phyloP scores from a whole-genome alignment of 2,888 invertebrate genomes.

The Trichopria drosophilae region DNA sequence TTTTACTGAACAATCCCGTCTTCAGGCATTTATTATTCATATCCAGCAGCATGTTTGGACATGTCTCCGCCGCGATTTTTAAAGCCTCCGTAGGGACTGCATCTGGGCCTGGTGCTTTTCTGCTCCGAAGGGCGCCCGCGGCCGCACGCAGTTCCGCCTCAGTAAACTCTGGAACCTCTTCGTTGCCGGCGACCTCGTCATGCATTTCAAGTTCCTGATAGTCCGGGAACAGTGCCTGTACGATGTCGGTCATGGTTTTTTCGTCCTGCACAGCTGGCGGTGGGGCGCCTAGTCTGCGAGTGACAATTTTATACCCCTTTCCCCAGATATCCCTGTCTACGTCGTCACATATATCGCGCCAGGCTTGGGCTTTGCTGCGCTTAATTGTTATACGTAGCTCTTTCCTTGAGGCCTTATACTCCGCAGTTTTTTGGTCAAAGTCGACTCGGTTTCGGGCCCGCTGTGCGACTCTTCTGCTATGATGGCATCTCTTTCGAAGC shows the following conservation, averaged over 20 bases:
- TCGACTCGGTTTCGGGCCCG: conserved; percentile 15
- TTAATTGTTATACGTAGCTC: conserved; percentile 13
- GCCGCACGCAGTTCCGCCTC: conserved; percentile 27
- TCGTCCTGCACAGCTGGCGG: neutral
- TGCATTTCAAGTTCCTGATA: conserved; percentile 5
- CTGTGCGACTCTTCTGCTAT: conserved; percentile 20
- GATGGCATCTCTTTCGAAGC: conserved; percentile 27
- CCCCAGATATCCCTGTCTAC: conserved; percentile 37
- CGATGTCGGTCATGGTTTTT: conserved; percentile 14
- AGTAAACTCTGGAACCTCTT: conserved; percentile 23
- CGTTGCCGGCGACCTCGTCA: neutral
- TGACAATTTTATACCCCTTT: conserved; percentile 35
- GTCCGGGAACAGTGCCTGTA: conserved; percentile 23
- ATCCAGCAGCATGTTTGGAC: conserved; percentile 19
- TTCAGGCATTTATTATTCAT: conserved; percentile 25
- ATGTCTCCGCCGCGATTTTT: conserved; percentile 18
- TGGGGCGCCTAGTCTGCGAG: conserved; percentile 1
- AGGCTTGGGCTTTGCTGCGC: conserved; percentile 28
- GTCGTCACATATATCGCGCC: conserved; percentile 34
- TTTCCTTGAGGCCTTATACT: conserved; percentile 20
- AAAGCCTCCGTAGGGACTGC: conserved; percentile 36
- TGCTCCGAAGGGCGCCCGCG: conserved; percentile 15
- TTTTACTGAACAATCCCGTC: conserved; percentile 24
- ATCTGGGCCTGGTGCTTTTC: conserved; percentile 38
- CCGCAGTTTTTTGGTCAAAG: neutral